Conservation (phyloP, 2,113 vertebrate species). For the Lampris megalopsis region DNA sequence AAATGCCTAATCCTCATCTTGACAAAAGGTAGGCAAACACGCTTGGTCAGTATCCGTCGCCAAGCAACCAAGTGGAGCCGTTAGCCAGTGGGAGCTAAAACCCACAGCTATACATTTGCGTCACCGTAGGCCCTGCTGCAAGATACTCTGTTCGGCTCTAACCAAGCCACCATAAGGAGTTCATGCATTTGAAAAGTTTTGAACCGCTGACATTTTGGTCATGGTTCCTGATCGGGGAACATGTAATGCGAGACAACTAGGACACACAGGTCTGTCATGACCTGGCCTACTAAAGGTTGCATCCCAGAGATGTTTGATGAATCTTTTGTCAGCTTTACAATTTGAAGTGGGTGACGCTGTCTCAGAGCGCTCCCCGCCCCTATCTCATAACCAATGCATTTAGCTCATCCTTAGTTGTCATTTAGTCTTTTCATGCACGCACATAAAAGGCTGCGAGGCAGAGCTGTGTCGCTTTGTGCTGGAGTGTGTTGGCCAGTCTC, state of each 20-base stretch:
- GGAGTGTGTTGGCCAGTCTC: slow-evolving; percentile 50
- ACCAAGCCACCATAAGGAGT: not conserved
- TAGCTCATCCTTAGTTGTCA: slow-evolving; percentile 16
- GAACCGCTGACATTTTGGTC: not conserved
- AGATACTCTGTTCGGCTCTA: not conserved
- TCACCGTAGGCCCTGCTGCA: not conserved
- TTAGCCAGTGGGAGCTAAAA: slow-evolving; percentile 26
- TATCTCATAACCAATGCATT: slow-evolving; percentile 26
- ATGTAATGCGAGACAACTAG: too few relatives aligned
- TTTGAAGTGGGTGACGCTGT: not conserved
- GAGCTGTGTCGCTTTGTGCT: slow-evolving; percentile 64
- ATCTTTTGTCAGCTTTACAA: not conserved
- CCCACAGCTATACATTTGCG: slow-evolving; percentile 36
- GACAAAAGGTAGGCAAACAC: slow-evolving; percentile 47
- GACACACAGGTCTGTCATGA: too few relatives aligned
- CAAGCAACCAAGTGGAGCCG: slow-evolving; percentile 59
- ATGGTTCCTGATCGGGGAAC: too few relatives aligned
- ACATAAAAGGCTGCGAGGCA: slow-evolving; percentile 68
- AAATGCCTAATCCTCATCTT: slow-evolving; percentile 55
- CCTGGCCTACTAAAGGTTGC: not conserved
- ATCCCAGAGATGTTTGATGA: not conserved
- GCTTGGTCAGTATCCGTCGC: slow-evolving; percentile 45
- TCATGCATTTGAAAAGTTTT: not conserved
- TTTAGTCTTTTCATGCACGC: slow-evolving; percentile 48
- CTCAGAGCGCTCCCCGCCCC: not conserved